Base-by-base conservation (phyloP, 2,113 vertebrate species). In the Archilochus colubris region DNA sequence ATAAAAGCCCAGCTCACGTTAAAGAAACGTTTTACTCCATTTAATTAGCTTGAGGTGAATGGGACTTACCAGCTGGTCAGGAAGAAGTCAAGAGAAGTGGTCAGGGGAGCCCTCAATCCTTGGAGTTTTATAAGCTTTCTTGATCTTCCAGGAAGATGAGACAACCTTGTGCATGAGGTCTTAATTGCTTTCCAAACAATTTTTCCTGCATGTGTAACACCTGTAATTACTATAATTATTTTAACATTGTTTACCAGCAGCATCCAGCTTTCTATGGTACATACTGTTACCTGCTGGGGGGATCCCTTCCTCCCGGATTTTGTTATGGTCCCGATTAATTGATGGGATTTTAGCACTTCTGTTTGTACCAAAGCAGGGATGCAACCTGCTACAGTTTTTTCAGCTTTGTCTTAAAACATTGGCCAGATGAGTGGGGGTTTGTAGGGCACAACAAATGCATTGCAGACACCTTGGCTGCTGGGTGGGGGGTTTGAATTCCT, bases 201-300 rank as follows among this genome's bases (percentile, higher is more conserved):
- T 61, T 61, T 96, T 91, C 91, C 89, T 12, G 19, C 88, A 43
- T 87, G 83, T 84, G 91, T 85, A 97, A 91, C 54, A 11, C 79
- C 64, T 25, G 2, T 93, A 96, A 96, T 96, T 40, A 72, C 89
- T n/a, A 1, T 23, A 83, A 96, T 96, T 89, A 89, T 17, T 73
- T 44, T 8, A 54, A 76, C 20, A 11, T 40, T 87, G 95, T 84
- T 97, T 88, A 81, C 43, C 3, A 0, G 2, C 48, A 4, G 38
- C 24, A 43, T 81, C 64, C 50, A 25, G 2, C 87, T 69, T 53
- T 85, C 81, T n/a, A 0, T 28, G 75, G 89, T 13, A 86, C 93
- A 86, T 61, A 76, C 76, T 86, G 77, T 55, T 31, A 48, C n/a
- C 4, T 28, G 67, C 36, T n/a, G 30, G 18, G 13, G 51, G 64